These are phyloP conservation scores for Betta splendens DNA, from an alignment of 2,797 vertebrate species.

Conservation along the genomic window DNA sequence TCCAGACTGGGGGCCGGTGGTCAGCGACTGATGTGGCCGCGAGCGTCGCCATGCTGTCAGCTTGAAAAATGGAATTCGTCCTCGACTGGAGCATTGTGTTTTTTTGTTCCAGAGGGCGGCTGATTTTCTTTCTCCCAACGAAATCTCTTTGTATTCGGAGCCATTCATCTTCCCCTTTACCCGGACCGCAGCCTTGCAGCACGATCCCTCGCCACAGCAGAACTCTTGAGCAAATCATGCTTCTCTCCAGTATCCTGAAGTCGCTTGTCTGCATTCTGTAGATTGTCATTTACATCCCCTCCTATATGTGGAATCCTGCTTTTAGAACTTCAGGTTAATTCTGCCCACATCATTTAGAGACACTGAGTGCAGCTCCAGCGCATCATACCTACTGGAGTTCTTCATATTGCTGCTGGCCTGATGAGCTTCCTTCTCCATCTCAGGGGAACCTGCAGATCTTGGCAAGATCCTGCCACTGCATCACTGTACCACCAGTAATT, in stretches of 20 bases:
- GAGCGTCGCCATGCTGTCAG: slow-evolving; percentile 29
- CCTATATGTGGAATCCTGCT: too few relatives aligned
- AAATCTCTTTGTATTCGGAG: slow-evolving; percentile 21
- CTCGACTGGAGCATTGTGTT: slow-evolving; percentile 28
- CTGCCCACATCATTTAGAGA: slow-evolving; percentile 7
- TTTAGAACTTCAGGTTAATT: background rate
- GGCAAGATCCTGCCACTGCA: slow-evolving; percentile 19
- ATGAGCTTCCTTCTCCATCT: slow-evolving; percentile 43
- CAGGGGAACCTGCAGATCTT: slow-evolving; percentile 32
- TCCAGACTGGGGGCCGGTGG: slow-evolving; percentile 15
- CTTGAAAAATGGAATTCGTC: slow-evolving; percentile 43
- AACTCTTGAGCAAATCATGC: background rate
- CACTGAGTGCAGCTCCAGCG: slow-evolving; percentile 20
- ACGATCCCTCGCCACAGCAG: slow-evolving; percentile 5
- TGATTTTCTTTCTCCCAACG: slow-evolving; percentile 3
- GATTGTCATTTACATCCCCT: too few relatives aligned
- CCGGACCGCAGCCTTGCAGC: slow-evolving; percentile 13
- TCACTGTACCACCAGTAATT: slow-evolving; percentile 30
- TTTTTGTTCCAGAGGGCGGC: slow-evolving; percentile 39
- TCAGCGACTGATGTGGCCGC: slow-evolving; percentile 6
- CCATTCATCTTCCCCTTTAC: slow-evolving; percentile 32
- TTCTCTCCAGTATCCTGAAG: background rate
- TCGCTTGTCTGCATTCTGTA: background rate
- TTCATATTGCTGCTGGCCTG: slow-evolving; percentile 42
- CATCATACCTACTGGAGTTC: slow-evolving; percentile 1